A percentile compares a stretch with the other conserved stretches of the same genome.
These are phyloP conservation scores for Galleria mellonella DNA, from an alignment of 1,140 invertebrate species.

Conservation along the genomic window DNA sequence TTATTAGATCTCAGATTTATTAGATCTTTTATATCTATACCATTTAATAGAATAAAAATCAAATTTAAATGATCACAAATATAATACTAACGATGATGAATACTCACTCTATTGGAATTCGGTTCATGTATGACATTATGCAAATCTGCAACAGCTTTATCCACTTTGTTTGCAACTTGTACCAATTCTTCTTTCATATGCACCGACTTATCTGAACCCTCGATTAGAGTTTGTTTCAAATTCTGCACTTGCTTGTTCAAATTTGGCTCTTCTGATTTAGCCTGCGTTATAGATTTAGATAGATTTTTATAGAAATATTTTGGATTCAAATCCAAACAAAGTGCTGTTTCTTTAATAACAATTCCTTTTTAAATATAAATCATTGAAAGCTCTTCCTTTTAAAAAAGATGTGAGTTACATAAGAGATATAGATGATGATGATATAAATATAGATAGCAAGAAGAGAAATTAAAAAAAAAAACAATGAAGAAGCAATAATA, in stretches of 20 bases:
- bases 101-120: constrained; percentile 3
- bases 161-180: constrained; percentile 3
- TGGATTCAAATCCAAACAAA: too few species aligned
- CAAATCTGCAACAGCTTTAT: not conserved
- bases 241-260: constrained; percentile 22
- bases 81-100: not conserved
- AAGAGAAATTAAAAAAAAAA: too few species aligned
- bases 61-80: not conserved
- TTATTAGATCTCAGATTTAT: too few species aligned
- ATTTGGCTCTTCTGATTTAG: constrained; percentile 21
- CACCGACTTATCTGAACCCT: constrained; percentile 14
- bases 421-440: too few species aligned
- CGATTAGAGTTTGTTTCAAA: constrained; percentile 23
- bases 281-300: constrained; percentile 8
- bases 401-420: too few species aligned
- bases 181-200: constrained; percentile 13
- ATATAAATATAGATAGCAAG: too few species aligned
- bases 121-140: not conserved
- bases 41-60: not conserved
- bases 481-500: too few species aligned
- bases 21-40: too few species aligned
- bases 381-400: too few species aligned
- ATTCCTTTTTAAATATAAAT: too few species aligned
- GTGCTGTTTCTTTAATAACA: too few species aligned
- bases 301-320: not conserved